These are phyloP conservation scores for Odontesthes bonariensis DNA, from an alignment of 2,113 vertebrate genomes.

Conservation along the genomic window DNA sequence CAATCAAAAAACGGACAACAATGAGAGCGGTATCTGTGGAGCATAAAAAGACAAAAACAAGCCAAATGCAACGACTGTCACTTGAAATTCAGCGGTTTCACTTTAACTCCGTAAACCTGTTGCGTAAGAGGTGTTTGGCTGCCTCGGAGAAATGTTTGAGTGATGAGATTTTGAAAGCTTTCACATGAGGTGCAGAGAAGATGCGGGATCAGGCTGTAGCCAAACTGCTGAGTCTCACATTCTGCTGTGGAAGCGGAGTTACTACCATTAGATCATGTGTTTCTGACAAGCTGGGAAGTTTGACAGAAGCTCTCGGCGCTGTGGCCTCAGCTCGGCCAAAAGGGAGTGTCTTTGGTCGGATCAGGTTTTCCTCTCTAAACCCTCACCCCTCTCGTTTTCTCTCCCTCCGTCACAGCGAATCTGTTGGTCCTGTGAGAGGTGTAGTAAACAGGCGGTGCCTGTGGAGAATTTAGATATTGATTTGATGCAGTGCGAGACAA, in stretches of 20 bases:
- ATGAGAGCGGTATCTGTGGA: too few relatives aligned
- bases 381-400: constrained; percentile 32
- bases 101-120: neutral
- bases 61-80: too few relatives aligned
- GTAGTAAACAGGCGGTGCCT: constrained; percentile 66
- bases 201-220: constrained; percentile 33
- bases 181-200: constrained; percentile 19
- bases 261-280: constrained; percentile 32
- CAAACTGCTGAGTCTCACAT: constrained; percentile 58
- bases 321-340: constrained; percentile 30
- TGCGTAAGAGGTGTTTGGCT: neutral
- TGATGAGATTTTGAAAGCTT: constrained; percentile 8
- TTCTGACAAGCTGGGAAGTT: constrained; percentile 37
- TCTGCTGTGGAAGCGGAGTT: constrained; percentile 29
- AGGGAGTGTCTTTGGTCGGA: constrained; percentile 51
- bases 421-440: constrained; percentile 52
- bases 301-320: constrained; percentile 25
- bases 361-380: constrained; percentile 51
- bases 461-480: constrained; percentile 69
- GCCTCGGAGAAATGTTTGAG: constrained; percentile 17
- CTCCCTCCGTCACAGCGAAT: constrained; percentile 34
- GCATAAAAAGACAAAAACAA: neutral
- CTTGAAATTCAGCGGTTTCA: neutral
- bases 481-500: constrained; percentile 67
- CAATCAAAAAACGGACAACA: too few relatives aligned